A percentile compares a stretch with the other conserved stretches of the same genome.
Evolutionary conservation across 2,888 invertebrate species (phyloP).

Genomic region (Cephus rjabovi): DNA sequence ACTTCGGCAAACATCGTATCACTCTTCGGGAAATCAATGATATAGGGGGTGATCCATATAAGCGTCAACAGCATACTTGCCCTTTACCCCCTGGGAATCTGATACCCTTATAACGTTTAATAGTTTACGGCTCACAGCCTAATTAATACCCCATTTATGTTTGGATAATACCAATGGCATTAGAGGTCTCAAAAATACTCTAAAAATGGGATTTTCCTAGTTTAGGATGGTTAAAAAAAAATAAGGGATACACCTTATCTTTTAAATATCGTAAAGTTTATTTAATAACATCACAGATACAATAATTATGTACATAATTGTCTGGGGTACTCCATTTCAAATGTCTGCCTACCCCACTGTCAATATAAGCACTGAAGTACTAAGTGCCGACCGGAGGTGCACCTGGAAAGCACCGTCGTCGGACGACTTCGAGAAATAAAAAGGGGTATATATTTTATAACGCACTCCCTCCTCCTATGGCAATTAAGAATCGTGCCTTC

Average conservation of each 20-base stretch:
- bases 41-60: not conserved
- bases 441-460: slow-evolving; percentile 25
- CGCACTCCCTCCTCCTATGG: not conserved
- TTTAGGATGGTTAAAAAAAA: not conserved
- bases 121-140: not conserved
- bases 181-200: not conserved
- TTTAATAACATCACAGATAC: slow-evolving; percentile 65
- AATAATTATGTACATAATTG: slow-evolving; percentile 63
- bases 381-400: slow-evolving; percentile 51
- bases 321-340: slow-evolving; percentile 28
- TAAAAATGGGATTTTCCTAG: not conserved
- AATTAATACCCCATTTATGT: not conserved
- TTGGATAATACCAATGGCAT: not conserved
- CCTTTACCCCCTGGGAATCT: not conserved
- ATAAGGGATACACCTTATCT: not conserved
- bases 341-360: slow-evolving; percentile 42
- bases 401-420: slow-evolving; percentile 39
- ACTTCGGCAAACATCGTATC: slow-evolving; percentile 23
- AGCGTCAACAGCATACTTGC: not conserved
- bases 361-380: slow-evolving; percentile 58
- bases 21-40: slow-evolving; percentile 50
- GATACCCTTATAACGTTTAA: not conserved
- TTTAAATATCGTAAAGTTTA: slow-evolving; percentile 64
- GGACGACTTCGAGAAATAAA: slow-evolving; percentile 32
- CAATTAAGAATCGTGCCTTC: slow-evolving; percentile 27